Conservation (phyloP, 2,888 invertebrate species). For the Hipparchia semele region DNA sequence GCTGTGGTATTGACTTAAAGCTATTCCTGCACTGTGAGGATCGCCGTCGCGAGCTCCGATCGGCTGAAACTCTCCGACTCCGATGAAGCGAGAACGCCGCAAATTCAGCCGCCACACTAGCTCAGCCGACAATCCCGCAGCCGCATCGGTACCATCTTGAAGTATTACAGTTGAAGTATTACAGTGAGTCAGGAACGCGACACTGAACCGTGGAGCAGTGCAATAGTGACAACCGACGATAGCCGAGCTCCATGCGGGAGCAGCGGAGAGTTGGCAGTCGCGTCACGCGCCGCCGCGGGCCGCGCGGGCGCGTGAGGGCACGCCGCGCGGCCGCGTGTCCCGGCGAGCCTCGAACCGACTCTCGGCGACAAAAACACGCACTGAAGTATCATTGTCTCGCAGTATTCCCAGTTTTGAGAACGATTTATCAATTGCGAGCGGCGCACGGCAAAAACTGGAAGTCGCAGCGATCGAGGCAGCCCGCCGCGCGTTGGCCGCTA, state of each 20-base stretch:
- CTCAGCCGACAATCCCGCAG: too few relatives aligned
- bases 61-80: too few relatives aligned
- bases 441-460: not conserved
- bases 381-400: constrained; percentile 1
- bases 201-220: too few relatives aligned
- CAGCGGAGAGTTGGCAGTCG: not conserved
- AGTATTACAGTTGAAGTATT: too few relatives aligned
- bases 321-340: not conserved
- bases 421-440: not conserved
- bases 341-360: not conserved
- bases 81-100: too few relatives aligned
- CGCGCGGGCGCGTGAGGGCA: not conserved
- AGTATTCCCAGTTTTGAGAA: constrained; percentile 5
- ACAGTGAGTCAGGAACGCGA: too few relatives aligned
- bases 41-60: too few relatives aligned
- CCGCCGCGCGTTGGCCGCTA: not conserved
- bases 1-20: too few relatives aligned
- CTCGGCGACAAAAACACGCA: not conserved
- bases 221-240: too few relatives aligned
- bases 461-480: not conserved
- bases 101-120: too few relatives aligned
- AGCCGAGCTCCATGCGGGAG: not conserved
- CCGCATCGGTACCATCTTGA: too few relatives aligned
- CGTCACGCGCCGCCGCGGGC: not conserved
- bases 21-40: too few relatives aligned